These are phyloP conservation scores for Girardinichthys multiradiatus DNA, from an alignment of 2,113 vertebrate species.

Conservation along the genomic window DNA sequence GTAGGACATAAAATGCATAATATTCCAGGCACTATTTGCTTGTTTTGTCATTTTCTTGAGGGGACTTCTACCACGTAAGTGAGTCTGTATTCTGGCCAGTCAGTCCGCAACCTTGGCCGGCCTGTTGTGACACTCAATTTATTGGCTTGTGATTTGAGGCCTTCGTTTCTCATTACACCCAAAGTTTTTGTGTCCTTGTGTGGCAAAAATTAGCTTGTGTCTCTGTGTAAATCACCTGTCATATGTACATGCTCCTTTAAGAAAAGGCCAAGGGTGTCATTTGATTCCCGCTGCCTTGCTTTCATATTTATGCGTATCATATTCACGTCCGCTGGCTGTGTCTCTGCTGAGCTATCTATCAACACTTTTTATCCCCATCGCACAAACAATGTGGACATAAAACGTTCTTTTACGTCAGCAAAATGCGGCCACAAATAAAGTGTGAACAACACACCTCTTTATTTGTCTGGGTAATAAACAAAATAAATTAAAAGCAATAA, in stretches of 20 bases:
- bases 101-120: conserved; percentile 76
- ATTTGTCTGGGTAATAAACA: conserved; percentile 93
- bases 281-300: conserved; percentile 84
- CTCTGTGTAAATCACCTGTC: conserved; percentile 92
- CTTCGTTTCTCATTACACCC: conserved; percentile 78
- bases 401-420: conserved; percentile 91
- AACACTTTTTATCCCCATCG: conserved; percentile 93
- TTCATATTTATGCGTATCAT: conserved; percentile 99
- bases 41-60: conserved; percentile 44
- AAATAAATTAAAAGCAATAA: conserved; percentile 94
- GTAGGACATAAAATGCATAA: background rate
- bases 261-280: conserved; percentile 96
- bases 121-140: conserved; percentile 76
- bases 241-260: conserved; percentile 91
- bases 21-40: conserved; percentile 1
- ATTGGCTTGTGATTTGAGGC: conserved; percentile 79
- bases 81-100: conserved; percentile 72
- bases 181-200: conserved; percentile 85
- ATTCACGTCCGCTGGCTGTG: conserved; percentile 94
- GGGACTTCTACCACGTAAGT: conserved; percentile 23
- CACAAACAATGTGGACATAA: conserved; percentile 94
- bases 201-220: conserved; percentile 82
- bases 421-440: conserved; percentile 94
- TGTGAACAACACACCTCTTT: conserved; percentile 91
- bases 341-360: conserved; percentile 93